phyloP scores from a whole-genome alignment of 2,888 invertebrate species.

The Plagiodera versicolora region DNA sequence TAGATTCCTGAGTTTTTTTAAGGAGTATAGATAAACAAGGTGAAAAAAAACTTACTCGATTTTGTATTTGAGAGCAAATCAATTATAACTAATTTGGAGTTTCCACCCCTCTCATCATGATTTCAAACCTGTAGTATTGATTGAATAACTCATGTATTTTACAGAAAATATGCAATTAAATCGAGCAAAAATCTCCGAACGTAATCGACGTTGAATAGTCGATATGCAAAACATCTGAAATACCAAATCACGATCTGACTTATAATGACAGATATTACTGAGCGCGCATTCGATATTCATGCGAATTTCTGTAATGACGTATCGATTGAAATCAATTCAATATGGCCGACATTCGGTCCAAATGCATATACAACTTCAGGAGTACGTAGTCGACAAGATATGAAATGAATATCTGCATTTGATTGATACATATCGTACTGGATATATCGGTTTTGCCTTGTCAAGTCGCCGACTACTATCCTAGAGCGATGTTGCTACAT shows the following conservation, averaged over 20 bases:
- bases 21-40: too few species aligned
- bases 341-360: slow-evolving; percentile 37
- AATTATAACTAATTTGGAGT: too few species aligned
- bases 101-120: too few species aligned
- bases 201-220: neutral
- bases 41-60: too few species aligned
- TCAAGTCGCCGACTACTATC: too few species aligned
- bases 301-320: slow-evolving; percentile 53
- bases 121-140: too few species aligned
- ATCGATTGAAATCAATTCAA: slow-evolving; percentile 50
- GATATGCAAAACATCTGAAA: slow-evolving; percentile 15
- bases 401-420: slow-evolving; percentile 13
- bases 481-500: too few species aligned
- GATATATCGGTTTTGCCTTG: neutral
- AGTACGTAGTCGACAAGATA: slow-evolving; percentile 19
- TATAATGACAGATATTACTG: slow-evolving; percentile 41
- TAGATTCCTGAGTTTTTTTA: too few species aligned
- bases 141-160: neutral
- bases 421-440: slow-evolving; percentile 7
- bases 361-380: slow-evolving; percentile 18
- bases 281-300: slow-evolving; percentile 45
- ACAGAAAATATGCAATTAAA: neutral
- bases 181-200: neutral
- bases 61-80: too few species aligned
- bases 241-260: slow-evolving; percentile 36